Conservation (phyloP, 2,113 vertebrate species). For the Psilopsiagon aurifrons region DNA sequence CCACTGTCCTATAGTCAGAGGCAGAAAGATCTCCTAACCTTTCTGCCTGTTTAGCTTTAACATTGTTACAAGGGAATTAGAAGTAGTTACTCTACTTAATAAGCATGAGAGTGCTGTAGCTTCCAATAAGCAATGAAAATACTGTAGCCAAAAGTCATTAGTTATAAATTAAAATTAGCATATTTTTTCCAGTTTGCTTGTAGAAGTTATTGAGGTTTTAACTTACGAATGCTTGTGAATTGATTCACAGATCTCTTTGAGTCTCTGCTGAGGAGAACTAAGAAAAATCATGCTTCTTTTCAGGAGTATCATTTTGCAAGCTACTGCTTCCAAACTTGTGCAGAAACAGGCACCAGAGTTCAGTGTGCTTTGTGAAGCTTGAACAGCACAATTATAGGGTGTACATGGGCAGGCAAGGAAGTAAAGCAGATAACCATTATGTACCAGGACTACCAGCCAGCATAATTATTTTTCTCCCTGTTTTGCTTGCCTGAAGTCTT, state of each 20-base stretch:
- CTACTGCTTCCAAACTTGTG: neutral
- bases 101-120: neutral
- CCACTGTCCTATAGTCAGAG: neutral
- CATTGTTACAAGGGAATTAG: neutral
- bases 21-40: neutral
- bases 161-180: neutral
- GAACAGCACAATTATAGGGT: neutral
- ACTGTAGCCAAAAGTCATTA: neutral
- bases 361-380: neutral
- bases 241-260: neutral
- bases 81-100: neutral
- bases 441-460: neutral
- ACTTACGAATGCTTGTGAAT: neutral
- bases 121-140: neutral
- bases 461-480: neutral
- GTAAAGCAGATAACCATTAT: neutral
- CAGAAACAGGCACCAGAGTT: neutral
- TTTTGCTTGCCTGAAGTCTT: neutral
- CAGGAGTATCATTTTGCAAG: neutral
- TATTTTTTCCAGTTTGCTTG: neutral
- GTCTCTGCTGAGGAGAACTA: constrained; percentile 20
- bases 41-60: neutral
- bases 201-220: neutral
- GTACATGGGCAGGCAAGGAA: neutral
- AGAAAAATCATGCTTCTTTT: neutral